Conservation (phyloP, 1,140 invertebrate genomes). For the Apis dorsata region DNA sequence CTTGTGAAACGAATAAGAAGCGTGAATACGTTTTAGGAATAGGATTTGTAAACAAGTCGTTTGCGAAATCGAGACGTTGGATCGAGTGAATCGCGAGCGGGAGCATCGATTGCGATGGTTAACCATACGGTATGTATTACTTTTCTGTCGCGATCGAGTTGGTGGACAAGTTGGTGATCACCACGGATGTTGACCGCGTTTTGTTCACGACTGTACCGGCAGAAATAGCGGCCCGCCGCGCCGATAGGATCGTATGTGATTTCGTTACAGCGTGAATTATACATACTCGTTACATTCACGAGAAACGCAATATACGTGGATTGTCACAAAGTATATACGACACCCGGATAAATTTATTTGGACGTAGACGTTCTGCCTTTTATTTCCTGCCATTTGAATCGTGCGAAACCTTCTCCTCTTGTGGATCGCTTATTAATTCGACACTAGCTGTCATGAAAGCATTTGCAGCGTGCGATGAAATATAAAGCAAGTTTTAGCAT, state of each 20-base stretch:
- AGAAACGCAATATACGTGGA: conserved; percentile 4
- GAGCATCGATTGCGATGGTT: background rate
- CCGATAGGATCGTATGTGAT: conserved; percentile 60
- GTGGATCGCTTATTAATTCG: too few relatives aligned
- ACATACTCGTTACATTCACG: conserved; percentile 1
- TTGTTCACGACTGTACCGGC: conserved; percentile 58
- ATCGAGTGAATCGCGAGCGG: background rate
- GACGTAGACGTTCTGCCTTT: too few relatives aligned
- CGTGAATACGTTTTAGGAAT: background rate
- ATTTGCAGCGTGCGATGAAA: too few relatives aligned
- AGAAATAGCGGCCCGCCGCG: conserved; percentile 55
- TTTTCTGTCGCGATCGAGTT: conserved; percentile 14
- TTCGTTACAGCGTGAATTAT: conserved; percentile 45
- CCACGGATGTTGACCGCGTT: conserved; percentile 11
- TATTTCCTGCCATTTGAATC: too few relatives aligned
- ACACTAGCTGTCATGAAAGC: too few relatives aligned
- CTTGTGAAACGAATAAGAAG: background rate
- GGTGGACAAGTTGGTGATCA: background rate
- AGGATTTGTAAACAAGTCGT: background rate
- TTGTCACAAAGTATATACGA: conserved; percentile 30
- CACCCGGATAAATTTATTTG: too few relatives aligned
- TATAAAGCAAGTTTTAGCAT: too few relatives aligned
- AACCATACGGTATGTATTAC: conserved; percentile 28
- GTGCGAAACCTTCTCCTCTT: too few relatives aligned
- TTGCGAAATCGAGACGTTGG: background rate